Percentiles rank a stretch among this genome's conserved stretches.
phyloP scores from a whole-genome alignment of 1,140 invertebrate species.

The Mamestra configurata region DNA sequence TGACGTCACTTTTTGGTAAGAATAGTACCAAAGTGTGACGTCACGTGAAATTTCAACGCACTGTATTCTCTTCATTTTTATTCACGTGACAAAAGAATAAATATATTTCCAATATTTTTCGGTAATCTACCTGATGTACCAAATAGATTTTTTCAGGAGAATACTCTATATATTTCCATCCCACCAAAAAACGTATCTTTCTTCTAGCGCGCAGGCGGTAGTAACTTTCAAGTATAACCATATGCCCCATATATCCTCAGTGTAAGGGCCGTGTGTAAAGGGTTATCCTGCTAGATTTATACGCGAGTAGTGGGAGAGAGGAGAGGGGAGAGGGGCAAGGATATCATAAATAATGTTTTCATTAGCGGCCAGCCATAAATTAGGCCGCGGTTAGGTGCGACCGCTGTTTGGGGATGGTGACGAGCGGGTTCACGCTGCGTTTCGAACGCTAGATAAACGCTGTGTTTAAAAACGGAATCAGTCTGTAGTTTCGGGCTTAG shows the following conservation, averaged over 20 bases:
- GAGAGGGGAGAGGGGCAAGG: neutral
- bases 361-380: conserved; percentile 63
- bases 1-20: no score
- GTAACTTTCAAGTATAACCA: neutral
- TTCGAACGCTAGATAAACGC: neutral
- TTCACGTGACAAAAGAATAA: no score
- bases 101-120: no score
- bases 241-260: neutral
- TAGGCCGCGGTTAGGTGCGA: conserved; percentile 30
- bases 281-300: conserved; percentile 38
- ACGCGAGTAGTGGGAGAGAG: neutral
- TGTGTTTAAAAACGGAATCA: no score
- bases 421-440: conserved; percentile 12
- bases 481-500: no score
- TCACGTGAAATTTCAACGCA: no score
- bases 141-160: no score
- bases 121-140: no score
- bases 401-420: conserved; percentile 19
- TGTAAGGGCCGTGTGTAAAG: neutral
- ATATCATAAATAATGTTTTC: conserved; percentile 66
- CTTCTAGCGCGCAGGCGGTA: no score
- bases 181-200: neutral
- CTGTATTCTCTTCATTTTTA: no score
- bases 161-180: no score
- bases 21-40: no score